Conservation (phyloP, 1,140 invertebrate genomes). For the Hyles euphorbiae region DNA sequence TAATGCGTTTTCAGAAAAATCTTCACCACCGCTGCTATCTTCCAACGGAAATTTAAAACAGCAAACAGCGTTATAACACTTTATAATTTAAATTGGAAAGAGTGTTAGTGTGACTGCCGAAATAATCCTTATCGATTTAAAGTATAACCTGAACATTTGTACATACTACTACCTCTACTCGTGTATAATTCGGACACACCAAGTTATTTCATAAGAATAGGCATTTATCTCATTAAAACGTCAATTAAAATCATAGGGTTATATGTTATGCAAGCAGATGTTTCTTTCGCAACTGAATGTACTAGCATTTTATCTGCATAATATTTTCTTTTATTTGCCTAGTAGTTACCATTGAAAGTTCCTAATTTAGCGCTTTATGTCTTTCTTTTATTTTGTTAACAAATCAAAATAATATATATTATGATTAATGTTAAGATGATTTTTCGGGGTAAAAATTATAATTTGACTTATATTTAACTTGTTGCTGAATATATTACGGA, state of each 20-base stretch:
- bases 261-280: no score
- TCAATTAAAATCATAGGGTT: not conserved
- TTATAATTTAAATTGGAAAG: no score
- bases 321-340: constrained; percentile 8
- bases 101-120: no score
- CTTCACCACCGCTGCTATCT: constrained; percentile 12
- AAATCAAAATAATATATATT: no score
- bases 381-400: not conserved
- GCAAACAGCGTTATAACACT: constrained; percentile 24
- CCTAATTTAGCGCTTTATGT: constrained; percentile 17
- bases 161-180: no score
- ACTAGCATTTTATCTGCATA: constrained; percentile 6
- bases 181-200: constrained; percentile 3
- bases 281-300: not conserved
- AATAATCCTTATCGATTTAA: no score
- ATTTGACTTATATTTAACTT: not conserved
- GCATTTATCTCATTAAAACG: not conserved
- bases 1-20: constrained; percentile 30
- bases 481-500: not conserved
- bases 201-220: no score
- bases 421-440: no score
- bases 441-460: not conserved
- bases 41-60: constrained; percentile 18
- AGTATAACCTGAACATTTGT: no score
- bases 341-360: constrained; percentile 25